Evolutionary conservation across 2,797 vertebrate genomes (phyloP), one percentile per base, ranked within the genome.

Genomic region (Periparus ater): DNA sequence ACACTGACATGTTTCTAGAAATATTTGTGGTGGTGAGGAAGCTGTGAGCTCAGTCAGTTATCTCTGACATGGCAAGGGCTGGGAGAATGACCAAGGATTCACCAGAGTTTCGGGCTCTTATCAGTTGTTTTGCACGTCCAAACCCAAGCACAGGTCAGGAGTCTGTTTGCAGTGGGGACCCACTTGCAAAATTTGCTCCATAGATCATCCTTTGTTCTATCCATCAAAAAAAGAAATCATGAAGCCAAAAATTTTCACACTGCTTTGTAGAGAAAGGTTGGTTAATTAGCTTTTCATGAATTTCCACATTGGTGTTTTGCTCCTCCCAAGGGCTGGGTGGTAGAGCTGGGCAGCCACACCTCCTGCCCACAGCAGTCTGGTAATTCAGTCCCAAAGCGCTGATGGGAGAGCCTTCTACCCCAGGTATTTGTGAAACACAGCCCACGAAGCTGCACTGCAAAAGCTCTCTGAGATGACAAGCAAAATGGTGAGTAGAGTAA

Each of bases 101-200:
- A 29, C 68, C 13, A 10, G 85, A 55, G 26, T 76, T 94, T 87
- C 0, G 0, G 45, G 53, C 29, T 85, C 44, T 94, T 95, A 91
- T 94, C 91, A 87, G 85, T 91, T 94, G 90, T 95, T 96, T 96
- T 91, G 83, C 65, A 23, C 17, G 44, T 71, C 66, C 22, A 70
- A 94, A 67, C 63, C 53, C 60, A 70, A 76, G 67, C 51, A 47
- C 1, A 7, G 94, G 93, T 85, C 90, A 94, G 83, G 57, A 93
- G 42, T 78, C 51, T 85, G 67, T 90, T 96, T 86, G 91, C 80
- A 57, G 61, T 58, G 67, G 26, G 67, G 68, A 81, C 30, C 30
- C 47, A 51, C 77, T 91, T 93, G 93, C 80, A 91, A 76, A 93
- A 90, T 91, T 58, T 80, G 71, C 44, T 63, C 48, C 48, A 44